Conservation (phyloP, 2,113 vertebrate genomes). For the Macquaria ambigua region DNA sequence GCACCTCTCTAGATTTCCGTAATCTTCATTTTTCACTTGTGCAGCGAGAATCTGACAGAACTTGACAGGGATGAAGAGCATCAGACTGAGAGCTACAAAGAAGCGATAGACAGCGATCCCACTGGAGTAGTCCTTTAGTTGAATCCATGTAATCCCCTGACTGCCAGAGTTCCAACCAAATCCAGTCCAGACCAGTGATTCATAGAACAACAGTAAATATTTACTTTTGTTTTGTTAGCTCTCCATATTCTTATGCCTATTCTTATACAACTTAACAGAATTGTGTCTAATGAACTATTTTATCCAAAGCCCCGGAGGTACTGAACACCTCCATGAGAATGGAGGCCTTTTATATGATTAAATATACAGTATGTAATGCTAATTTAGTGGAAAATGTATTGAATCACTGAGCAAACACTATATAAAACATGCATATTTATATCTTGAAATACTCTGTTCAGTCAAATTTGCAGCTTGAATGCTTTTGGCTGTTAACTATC, state of each 20-base stretch:
- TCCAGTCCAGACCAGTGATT: not conserved
- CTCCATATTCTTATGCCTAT: not conserved
- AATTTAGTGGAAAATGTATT: conserved; percentile 14
- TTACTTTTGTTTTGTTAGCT: not conserved
- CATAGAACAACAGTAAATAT: too few relatives aligned
- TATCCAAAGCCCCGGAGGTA: not conserved
- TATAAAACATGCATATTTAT: not conserved
- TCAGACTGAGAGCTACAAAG: conserved; percentile 10
- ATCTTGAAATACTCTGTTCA: not conserved
- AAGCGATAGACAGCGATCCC: conserved; percentile 14
- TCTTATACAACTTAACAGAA: not conserved
- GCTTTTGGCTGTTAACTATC: not conserved
- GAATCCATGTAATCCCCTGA: conserved; percentile 38
- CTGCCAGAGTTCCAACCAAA: conserved; percentile 7
- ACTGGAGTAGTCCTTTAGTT: conserved; percentile 9
- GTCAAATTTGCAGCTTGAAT: conserved; percentile 16
- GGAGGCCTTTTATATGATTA: not conserved
- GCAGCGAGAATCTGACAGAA: not conserved
- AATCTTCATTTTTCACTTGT: conserved; percentile 25
- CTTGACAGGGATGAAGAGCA: conserved; percentile 20
- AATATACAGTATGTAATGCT: not conserved
- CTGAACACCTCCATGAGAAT: not conserved
- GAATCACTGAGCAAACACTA: not conserved
- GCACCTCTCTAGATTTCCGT: not conserved
- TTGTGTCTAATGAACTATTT: not conserved